A percentile compares a stretch with the other conserved stretches of the same genome.
These are phyloP conservation scores for Vipera latastei DNA, from an alignment of 2,797 vertebrate species.

Conservation along the genomic window DNA sequence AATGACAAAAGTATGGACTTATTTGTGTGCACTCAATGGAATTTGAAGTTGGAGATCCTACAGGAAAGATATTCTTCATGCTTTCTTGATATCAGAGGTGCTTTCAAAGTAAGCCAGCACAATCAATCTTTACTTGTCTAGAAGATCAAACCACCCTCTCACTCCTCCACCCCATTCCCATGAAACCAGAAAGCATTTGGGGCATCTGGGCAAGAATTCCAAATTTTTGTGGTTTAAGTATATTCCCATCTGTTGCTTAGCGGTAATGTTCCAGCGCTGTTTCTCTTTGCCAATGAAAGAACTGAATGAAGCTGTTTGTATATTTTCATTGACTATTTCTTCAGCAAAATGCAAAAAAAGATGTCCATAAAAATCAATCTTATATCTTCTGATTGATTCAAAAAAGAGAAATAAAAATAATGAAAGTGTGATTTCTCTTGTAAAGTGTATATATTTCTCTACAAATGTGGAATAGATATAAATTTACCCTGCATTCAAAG, in stretches of 20 bases:
- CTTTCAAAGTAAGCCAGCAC: neutral
- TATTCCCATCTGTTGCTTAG: slow-evolving; percentile 48
- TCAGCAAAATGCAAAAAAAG: slow-evolving; percentile 52
- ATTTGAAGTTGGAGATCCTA: neutral
- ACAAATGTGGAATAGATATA: slow-evolving; percentile 60
- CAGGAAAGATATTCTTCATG: neutral
- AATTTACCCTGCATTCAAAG: slow-evolving; percentile 58
- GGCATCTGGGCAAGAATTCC: fast-evolving
- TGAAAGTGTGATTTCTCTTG: slow-evolving; percentile 64
- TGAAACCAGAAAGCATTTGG: slow-evolving; percentile 26
- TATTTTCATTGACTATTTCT: slow-evolving; percentile 58
- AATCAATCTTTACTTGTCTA: neutral
- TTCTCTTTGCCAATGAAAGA: slow-evolving; percentile 50
- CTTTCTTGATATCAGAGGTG: neutral
- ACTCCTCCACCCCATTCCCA: slow-evolving; percentile 7
- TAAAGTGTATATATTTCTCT: slow-evolving; percentile 66
- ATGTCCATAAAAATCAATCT: slow-evolving; percentile 44
- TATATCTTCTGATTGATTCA: slow-evolving; percentile 64
- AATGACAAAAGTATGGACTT: neutral
- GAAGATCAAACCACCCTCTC: neutral
- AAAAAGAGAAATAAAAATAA: slow-evolving; percentile 59
- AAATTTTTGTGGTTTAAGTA: slow-evolving; percentile 45
- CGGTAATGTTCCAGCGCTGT: slow-evolving; percentile 35
- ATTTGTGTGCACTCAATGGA: neutral
- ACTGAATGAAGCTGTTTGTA: slow-evolving; percentile 65